A percentile compares a stretch with the other conserved stretches of the same genome.
Conservation (phyloP, 1,140 invertebrate species). For the Philotrypesis tridentata region DNA sequence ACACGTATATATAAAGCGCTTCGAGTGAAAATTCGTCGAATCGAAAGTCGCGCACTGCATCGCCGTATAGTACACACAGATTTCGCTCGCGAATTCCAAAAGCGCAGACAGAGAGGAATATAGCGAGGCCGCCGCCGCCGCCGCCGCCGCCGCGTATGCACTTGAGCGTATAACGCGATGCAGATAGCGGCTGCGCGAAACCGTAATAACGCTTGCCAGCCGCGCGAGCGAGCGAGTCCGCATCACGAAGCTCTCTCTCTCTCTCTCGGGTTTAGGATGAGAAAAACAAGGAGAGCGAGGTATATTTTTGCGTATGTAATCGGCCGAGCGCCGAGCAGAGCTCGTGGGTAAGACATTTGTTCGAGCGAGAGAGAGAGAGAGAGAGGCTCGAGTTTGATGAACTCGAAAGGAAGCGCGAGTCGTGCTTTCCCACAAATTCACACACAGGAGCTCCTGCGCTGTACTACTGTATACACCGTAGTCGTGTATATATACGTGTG, state of each 20-base stretch:
- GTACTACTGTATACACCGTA: no score
- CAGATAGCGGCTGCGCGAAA: constrained; percentile 1
- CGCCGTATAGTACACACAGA: not conserved
- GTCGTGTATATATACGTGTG: not conserved
- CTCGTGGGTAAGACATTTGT: constrained; percentile 50
- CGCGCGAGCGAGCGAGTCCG: not conserved
- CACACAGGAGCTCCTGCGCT: constrained; percentile 33
- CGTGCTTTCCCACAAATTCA: constrained; percentile 45
- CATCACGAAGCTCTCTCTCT: not conserved
- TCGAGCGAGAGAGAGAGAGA: no score
- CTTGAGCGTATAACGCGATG: constrained; percentile 21
- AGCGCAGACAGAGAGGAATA: not conserved
- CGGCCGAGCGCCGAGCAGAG: not conserved
- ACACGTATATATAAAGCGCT: no score
- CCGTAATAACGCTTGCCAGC: not conserved
- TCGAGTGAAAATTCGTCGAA: no score
- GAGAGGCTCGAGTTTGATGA: constrained; percentile 53
- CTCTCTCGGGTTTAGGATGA: constrained; percentile 11
- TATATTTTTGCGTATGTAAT: constrained; percentile 16
- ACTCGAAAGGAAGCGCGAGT: constrained; percentile 38
- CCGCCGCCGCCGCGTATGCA: not conserved
- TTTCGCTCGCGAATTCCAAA: not conserved
- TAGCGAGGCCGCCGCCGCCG: not conserved
- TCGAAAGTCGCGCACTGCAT: no score
- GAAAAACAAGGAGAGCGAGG: constrained; percentile 8